These are phyloP conservation scores for Ptychochromis oligacanthus DNA, from an alignment of 2,113 vertebrate genomes.

Conservation along the genomic window DNA sequence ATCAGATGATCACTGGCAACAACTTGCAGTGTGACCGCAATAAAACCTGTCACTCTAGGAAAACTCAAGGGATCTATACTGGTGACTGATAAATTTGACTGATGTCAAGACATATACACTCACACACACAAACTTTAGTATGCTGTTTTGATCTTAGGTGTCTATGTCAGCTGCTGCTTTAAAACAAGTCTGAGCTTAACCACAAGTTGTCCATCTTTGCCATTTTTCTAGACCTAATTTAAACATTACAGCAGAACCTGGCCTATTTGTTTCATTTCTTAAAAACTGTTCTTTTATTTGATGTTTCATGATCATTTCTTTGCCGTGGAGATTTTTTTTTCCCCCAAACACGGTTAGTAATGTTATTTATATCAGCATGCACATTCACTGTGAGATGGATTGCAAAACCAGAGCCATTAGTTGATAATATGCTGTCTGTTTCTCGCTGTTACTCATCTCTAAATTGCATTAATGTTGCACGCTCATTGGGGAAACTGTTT, in stretches of 20 bases:
- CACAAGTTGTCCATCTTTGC: background rate
- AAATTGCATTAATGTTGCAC: slow-evolving; percentile 76
- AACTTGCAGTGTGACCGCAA: slow-evolving; percentile 7
- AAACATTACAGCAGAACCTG: background rate
- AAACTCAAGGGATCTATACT: slow-evolving; percentile 80
- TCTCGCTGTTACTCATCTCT: slow-evolving; percentile 76
- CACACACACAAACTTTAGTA: slow-evolving; percentile 16
- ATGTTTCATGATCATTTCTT: slow-evolving; percentile 11
- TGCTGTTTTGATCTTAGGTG: slow-evolving; percentile 34
- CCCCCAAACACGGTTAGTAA: slow-evolving; percentile 22
- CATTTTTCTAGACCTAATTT: background rate
- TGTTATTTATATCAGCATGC: slow-evolving; percentile 77
- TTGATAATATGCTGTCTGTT: slow-evolving; percentile 77
- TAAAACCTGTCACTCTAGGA: slow-evolving; percentile 65
- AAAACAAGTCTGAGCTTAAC: slow-evolving; percentile 6
- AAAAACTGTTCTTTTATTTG: slow-evolving; percentile 1
- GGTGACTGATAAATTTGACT: slow-evolving; percentile 84
- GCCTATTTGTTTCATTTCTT: background rate
- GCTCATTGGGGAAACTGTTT: slow-evolving; percentile 63
- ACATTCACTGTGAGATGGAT: slow-evolving; percentile 74
- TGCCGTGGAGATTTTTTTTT: slow-evolving; percentile 19
- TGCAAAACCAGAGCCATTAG: slow-evolving; percentile 73
- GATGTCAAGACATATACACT: slow-evolving; percentile 80
- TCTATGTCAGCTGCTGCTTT: background rate
- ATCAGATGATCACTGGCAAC: background rate